Evolutionary conservation across 2,797 vertebrate genomes (phyloP), one percentile per base, ranked within the genome.

Genomic region (Gallinago solitaria): DNA sequence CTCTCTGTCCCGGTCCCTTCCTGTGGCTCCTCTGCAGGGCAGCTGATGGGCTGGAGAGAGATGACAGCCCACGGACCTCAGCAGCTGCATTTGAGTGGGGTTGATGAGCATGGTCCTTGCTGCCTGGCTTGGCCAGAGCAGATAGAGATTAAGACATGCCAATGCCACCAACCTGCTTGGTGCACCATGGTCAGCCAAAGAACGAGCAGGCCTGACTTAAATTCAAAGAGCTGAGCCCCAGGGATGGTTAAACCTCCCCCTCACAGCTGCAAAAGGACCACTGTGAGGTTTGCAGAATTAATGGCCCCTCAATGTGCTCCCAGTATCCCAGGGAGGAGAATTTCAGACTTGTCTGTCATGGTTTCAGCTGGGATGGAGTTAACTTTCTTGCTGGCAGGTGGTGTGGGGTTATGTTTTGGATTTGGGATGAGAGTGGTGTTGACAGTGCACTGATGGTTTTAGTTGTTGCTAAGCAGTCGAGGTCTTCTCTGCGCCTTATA

Each of bases 91-190:
- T 13, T 27, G 50, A 28, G 25, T 32, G 64, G 79, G 77, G 37
- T 16, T 71, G 82, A 70, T 60, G 51, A 64, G n/a, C 1, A 0
- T 21, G 41, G 69, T 47, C 59, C 56, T 68, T 47, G 67, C 57
- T 65, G 83, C 51, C 59, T 16, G 51, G 61, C 35, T 78, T 2
- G 23, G n/a, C 28, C 48, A 35, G 65, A 33, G 56, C 63, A 67
- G 1, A 0, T 11, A 12, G 64, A 47, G 27, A 1, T 45, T 60
- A 50, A 59, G 35, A 60, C 17, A 12, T 25, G 35, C 11, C 0
- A 1, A 35, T 85, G 51, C n/a, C 60, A 28, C 25, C 1, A 6
- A 39, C 43, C 21, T 45, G 33, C 56, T 32, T 43, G 53, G 11
- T 20, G 9, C 20, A 56, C 60, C n/a, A 3, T 12, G 39, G 23